Percentiles rank a stretch among this genome's conserved stretches.
These are phyloP conservation scores for Monodelphis domestica DNA, from an alignment of 2,797 vertebrate genomes.

Conservation along the genomic window DNA sequence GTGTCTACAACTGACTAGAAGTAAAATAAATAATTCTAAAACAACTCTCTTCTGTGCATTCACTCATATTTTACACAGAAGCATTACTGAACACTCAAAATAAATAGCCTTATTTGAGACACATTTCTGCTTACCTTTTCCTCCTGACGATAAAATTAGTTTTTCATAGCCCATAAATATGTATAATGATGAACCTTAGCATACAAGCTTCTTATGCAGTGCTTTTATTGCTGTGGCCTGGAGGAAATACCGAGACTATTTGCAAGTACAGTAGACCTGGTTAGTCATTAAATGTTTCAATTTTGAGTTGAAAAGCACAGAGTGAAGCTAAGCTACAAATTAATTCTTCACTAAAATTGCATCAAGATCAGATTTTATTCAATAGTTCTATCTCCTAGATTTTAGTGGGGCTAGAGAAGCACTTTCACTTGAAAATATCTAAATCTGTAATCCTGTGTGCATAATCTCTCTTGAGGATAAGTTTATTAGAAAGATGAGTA, in stretches of 20 bases:
- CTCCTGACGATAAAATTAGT: constrained; percentile 57
- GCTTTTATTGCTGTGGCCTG: constrained; percentile 51
- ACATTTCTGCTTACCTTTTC: constrained; percentile 46
- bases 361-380: constrained; percentile 53
- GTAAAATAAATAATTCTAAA: constrained; percentile 20
- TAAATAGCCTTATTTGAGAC: constrained; percentile 66
- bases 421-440: constrained; percentile 38
- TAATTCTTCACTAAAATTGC: constrained; percentile 50
- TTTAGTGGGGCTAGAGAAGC: background rate
- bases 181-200: constrained; percentile 58
- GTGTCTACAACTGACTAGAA: background rate
- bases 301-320: constrained; percentile 47
- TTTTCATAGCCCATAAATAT: constrained; percentile 67
- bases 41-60: constrained; percentile 7
- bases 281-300: background rate
- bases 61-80: constrained; percentile 33
- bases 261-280: constrained; percentile 40
- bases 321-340: constrained; percentile 28
- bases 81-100: constrained; percentile 45
- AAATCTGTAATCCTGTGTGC: background rate
- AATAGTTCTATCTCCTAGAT: background rate
- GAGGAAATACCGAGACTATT: constrained; percentile 59
- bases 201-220: constrained; percentile 32
- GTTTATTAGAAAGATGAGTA: constrained; percentile 5
- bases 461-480: constrained; percentile 8